A percentile compares a stretch with the other conserved stretches of the same genome.
Evolutionary conservation across 2,888 invertebrate species (phyloP).

Genomic region (Mongoloraphidia duomilia): DNA sequence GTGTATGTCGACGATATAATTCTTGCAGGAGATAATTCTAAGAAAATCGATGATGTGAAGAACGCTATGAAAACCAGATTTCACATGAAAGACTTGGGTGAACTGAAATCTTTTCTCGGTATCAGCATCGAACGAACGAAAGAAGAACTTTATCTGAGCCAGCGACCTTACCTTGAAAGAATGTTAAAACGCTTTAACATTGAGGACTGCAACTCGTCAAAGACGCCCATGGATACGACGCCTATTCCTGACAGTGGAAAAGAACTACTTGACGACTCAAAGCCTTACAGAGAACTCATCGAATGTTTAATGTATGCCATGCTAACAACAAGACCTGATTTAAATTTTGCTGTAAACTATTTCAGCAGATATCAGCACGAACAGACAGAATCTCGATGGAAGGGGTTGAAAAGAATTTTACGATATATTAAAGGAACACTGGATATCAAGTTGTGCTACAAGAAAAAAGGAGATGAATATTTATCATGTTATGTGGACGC

Average conservation of each 20-base stretch:
- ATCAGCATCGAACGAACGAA: constrained; percentile 11
- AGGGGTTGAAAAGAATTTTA: constrained; percentile 4
- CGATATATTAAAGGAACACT: constrained; percentile 5
- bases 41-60: constrained; percentile 9
- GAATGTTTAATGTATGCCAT: constrained; percentile 10
- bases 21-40: constrained; percentile 6
- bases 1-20: constrained; percentile 9
- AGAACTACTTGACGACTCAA: neutral
- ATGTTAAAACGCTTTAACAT: constrained; percentile 15
- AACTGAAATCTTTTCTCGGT: constrained; percentile 13
- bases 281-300: constrained; percentile 12
- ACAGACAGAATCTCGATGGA: constrained; percentile 2
- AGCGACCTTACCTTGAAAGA: constrained; percentile 12
- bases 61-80: constrained; percentile 11
- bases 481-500: constrained; percentile 15
- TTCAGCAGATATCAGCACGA: constrained; percentile 1
- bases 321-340: constrained; percentile 6
- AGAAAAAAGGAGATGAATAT: neutral
- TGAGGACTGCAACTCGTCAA: constrained; percentile 13
- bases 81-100: constrained; percentile 15
- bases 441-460: neutral
- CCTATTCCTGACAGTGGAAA: constrained; percentile 7
- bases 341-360: constrained; percentile 2
- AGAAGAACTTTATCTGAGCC: constrained; percentile 11
- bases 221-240: constrained; percentile 16